Percentiles rank a stretch among this genome's conserved stretches.
These are phyloP conservation scores for Ptychochromis oligacanthus DNA, from an alignment of 2,113 vertebrate genomes.

Conservation along the genomic window DNA sequence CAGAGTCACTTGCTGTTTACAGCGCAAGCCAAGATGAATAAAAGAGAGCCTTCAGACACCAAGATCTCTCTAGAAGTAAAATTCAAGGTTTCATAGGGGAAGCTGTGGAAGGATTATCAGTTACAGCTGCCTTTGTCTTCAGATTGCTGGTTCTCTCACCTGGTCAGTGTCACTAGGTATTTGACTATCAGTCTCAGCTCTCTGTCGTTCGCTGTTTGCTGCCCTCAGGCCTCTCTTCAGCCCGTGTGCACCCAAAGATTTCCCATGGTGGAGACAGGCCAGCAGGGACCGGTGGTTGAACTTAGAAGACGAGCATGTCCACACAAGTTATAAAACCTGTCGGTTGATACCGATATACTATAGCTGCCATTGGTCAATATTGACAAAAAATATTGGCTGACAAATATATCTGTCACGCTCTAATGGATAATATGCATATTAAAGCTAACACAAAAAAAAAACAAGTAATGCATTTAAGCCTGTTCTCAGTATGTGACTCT, in stretches of 20 bases:
- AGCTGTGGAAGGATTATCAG: neutral
- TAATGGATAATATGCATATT: neutral
- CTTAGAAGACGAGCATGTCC: neutral
- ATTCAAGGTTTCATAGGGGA: neutral
- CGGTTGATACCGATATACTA: neutral
- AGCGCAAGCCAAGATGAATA: neutral
- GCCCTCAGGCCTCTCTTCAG: fast-evolving
- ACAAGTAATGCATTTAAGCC: neutral
- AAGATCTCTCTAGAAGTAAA: neutral
- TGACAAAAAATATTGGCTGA: neutral
- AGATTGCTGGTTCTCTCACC: neutral
- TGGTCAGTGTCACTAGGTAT: neutral
- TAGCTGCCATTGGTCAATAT: neutral
- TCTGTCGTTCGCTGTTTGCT: neutral
- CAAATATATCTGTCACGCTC: neutral
- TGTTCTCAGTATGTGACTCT: neutral
- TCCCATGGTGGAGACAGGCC: neutral
- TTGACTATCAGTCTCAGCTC: neutral
- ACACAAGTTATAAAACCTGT: neutral
- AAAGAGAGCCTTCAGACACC: neutral
- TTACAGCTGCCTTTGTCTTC: neutral
- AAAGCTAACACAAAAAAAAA: neutral
- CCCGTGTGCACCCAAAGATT: neutral
- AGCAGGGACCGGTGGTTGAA: neutral
- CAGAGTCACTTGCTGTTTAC: neutral